These are phyloP conservation scores for Drymodes brunneopygia DNA, from an alignment of 2,113 vertebrate genomes.

Conservation along the genomic window DNA sequence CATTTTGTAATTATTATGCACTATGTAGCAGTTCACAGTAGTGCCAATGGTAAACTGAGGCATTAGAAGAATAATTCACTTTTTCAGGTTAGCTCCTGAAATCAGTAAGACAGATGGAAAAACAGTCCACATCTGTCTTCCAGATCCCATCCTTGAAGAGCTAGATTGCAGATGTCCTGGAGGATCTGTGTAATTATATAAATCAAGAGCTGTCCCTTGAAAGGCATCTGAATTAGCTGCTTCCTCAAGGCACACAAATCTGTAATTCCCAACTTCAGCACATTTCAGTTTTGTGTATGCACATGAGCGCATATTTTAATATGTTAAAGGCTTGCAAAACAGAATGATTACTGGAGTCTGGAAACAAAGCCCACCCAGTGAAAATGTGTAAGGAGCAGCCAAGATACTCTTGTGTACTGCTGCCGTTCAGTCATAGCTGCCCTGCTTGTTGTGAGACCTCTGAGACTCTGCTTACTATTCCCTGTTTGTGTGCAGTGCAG, in stretches of 20 bases:
- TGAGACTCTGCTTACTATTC: neutral
- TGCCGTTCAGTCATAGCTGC: neutral
- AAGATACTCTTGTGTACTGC: neutral
- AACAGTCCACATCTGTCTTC: neutral
- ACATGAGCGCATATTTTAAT: neutral
- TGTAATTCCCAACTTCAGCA: neutral
- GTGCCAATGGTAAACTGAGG: neutral
- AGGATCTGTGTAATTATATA: neutral
- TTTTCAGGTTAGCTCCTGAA: neutral
- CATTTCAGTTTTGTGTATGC: neutral
- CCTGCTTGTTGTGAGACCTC: neutral
- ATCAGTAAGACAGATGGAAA: neutral
- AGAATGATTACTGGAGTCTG: constrained; percentile 44
- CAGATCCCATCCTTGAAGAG: neutral
- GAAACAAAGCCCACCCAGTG: constrained; percentile 17
- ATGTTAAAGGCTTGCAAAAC: constrained; percentile 39
- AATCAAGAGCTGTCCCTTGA: neutral
- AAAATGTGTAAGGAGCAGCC: constrained; percentile 6
- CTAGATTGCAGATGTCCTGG: neutral
- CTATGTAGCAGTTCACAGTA: neutral
- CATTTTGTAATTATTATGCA: neutral
- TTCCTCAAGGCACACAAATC: constrained; percentile 3
- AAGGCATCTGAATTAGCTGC: neutral
- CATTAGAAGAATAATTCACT: neutral
- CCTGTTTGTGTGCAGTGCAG: neutral